A percentile compares a stretch with the other conserved stretches of the same genome.
These are phyloP conservation scores for Sebastiscus tertius DNA, from an alignment of 2,797 vertebrate genomes.

Conservation along the genomic window DNA sequence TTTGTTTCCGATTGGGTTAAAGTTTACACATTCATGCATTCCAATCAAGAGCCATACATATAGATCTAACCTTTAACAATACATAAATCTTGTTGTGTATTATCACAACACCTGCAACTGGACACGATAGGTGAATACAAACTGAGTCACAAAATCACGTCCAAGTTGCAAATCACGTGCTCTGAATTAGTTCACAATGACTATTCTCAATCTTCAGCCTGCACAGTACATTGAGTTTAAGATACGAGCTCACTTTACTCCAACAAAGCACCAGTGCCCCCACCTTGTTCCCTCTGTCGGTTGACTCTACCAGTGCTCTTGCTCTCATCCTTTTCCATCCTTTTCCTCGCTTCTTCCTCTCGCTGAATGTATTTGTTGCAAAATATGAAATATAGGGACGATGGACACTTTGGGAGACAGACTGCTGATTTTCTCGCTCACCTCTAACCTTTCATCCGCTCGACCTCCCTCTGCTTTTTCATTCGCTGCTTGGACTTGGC, in stretches of 20 bases:
- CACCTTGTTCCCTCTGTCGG: slow-evolving; percentile 76
- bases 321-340: slow-evolving; percentile 75
- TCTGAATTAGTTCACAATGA: slow-evolving; percentile 48
- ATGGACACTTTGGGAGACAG: slow-evolving; percentile 67
- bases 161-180: slow-evolving; percentile 37
- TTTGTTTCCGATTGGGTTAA: slow-evolving; percentile 50
- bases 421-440: slow-evolving; percentile 67
- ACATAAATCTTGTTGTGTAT: slow-evolving; percentile 17
- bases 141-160: slow-evolving; percentile 20
- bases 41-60: slow-evolving; percentile 60
- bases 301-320: slow-evolving; percentile 68
- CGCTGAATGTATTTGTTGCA: slow-evolving; percentile 82
- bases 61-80: slow-evolving; percentile 16
- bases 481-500: slow-evolving; percentile 80
- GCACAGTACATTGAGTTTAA: slow-evolving; percentile 37
- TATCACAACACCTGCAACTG: slow-evolving; percentile 26
- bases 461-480: slow-evolving; percentile 73
- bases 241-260: slow-evolving; percentile 37
- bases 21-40: slow-evolving; percentile 56
- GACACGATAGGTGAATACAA: slow-evolving; percentile 28
- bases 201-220: slow-evolving; percentile 33
- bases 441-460: slow-evolving; percentile 72
- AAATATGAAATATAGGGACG: slow-evolving; percentile 67
- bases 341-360: slow-evolving; percentile 57
- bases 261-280: slow-evolving; percentile 67